These are phyloP conservation scores for Fistularia tabacaria DNA, from an alignment of 2,797 vertebrate species.

Conservation along the genomic window DNA sequence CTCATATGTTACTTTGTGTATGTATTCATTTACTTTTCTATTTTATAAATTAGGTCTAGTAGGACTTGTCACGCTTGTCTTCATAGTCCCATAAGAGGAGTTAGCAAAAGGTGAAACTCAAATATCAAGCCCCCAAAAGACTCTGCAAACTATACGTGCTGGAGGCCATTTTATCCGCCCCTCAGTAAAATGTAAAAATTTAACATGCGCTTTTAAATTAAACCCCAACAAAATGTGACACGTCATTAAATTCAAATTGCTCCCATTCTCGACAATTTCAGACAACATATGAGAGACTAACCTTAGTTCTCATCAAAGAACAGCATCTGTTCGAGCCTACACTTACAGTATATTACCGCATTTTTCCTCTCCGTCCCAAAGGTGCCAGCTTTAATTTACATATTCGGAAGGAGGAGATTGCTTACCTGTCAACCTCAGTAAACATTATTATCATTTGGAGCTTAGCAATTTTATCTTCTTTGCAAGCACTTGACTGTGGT, in stretches of 20 bases:
- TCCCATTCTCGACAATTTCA: constrained; percentile 40
- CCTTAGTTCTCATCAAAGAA: constrained; percentile 60
- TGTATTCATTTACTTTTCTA: too few relatives aligned
- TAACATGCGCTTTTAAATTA: constrained; percentile 7
- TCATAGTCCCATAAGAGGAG: too few relatives aligned
- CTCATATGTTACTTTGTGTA: too few relatives aligned
- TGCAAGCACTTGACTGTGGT: constrained; percentile 39
- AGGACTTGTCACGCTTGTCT: too few relatives aligned
- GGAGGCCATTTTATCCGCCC: too few relatives aligned
- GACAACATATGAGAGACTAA: constrained; percentile 44
- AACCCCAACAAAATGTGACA: constrained; percentile 14
- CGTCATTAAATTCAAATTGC: constrained; percentile 38
- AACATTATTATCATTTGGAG: constrained; percentile 62
- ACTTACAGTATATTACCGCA: constrained; percentile 34
- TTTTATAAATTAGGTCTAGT: too few relatives aligned
- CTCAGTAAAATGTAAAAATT: neutral
- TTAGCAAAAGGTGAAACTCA: too few relatives aligned
- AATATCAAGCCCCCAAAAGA: too few relatives aligned
- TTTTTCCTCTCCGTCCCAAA: constrained; percentile 39
- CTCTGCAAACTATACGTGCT: too few relatives aligned
- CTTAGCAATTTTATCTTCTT: constrained; percentile 56
- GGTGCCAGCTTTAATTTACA: constrained; percentile 70
- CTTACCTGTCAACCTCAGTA: constrained; percentile 63
- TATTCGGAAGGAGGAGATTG: constrained; percentile 52
- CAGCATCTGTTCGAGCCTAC: constrained; percentile 65